phyloP scores from a whole-genome alignment of 2,888 invertebrate species.

The Synanthedon myopaeformis region DNA sequence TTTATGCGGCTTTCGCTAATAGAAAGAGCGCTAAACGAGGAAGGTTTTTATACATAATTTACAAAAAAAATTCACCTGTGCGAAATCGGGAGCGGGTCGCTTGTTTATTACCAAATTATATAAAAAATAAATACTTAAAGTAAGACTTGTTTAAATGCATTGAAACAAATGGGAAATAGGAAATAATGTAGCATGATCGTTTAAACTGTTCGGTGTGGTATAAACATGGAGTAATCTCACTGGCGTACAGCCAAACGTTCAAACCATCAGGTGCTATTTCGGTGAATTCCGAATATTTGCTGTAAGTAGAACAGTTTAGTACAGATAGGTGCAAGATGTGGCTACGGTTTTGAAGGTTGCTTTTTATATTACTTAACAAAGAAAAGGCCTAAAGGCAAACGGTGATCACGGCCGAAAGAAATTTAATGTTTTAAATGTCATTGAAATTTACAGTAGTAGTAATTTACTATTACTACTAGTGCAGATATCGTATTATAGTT shows the following conservation, averaged over 20 bases:
- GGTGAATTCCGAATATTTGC: slow-evolving; percentile 30
- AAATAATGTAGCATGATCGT: not conserved
- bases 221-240: not conserved
- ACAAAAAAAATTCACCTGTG: too few relatives aligned
- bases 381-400: too few relatives aligned
- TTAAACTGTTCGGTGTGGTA: not conserved
- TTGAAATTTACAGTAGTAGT: too few relatives aligned
- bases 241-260: slow-evolving; percentile 25
- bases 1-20: too few relatives aligned
- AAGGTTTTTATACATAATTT: too few relatives aligned
- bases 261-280: slow-evolving; percentile 39
- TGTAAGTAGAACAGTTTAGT: slow-evolving; percentile 4
- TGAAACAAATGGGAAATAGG: not conserved
- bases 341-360: not conserved
- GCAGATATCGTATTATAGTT: too few relatives aligned
- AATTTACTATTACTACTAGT: too few relatives aligned
- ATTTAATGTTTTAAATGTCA: too few relatives aligned
- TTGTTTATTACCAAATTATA: too few relatives aligned
- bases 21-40: too few relatives aligned
- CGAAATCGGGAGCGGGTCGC: too few relatives aligned
- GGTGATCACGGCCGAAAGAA: too few relatives aligned
- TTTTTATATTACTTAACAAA: not conserved
- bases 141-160: not conserved
- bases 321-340: slow-evolving; percentile 1
- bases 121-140: not conserved